These are phyloP conservation scores for Taeniopygia guttata DNA, from an alignment of 2,797 vertebrate species.

Conservation along the genomic window DNA sequence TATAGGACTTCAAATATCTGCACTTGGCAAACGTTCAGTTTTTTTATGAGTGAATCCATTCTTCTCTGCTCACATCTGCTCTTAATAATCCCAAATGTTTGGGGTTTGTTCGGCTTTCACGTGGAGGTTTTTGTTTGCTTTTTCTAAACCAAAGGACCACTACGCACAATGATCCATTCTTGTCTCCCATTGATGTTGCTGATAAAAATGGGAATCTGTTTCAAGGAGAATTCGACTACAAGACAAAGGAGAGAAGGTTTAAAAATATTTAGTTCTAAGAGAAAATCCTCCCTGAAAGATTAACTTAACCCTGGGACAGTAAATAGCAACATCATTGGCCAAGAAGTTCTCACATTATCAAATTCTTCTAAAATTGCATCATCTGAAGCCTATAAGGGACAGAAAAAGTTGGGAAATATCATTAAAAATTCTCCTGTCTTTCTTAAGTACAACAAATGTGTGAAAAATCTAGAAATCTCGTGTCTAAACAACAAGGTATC, in stretches of 20 bases:
- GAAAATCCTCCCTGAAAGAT: not conserved
- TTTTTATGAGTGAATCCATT: constrained; percentile 51
- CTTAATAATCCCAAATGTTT: constrained; percentile 35
- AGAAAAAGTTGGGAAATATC: not conserved
- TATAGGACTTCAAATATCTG: not conserved
- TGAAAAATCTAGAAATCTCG: not conserved
- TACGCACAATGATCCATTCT: not conserved
- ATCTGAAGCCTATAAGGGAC: not conserved
- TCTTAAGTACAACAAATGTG: not conserved
- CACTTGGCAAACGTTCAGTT: not conserved
- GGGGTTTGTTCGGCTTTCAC: not conserved
- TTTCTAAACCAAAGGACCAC: not conserved
- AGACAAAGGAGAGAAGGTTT: not conserved
- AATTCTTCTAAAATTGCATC: not conserved
- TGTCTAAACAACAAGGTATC: not conserved
- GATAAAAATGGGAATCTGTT: not conserved
- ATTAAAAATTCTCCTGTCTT: not conserved
- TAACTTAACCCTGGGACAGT: not conserved
- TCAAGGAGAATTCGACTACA: not conserved
- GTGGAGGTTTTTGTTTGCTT: not conserved
- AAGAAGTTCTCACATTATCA: not conserved
- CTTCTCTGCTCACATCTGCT: constrained; percentile 43
- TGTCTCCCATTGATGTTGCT: not conserved
- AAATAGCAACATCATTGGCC: not conserved
- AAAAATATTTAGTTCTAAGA: not conserved